Base-by-base conservation (phyloP, 2,797 vertebrate species). In the Pipistrellus kuhlii region DNA sequence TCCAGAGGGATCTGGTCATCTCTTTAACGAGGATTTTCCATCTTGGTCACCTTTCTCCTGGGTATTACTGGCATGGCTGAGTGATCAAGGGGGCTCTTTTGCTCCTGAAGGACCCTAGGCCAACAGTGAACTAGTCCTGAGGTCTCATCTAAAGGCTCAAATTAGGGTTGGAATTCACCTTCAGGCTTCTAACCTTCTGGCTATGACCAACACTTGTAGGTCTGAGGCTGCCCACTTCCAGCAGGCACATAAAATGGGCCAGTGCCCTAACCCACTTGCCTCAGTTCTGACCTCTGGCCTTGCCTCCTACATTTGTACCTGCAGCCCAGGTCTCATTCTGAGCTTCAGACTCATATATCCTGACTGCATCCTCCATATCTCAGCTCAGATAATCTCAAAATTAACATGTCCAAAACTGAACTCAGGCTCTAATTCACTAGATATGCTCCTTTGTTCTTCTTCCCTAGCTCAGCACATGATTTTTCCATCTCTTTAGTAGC, bases 121-220 rank as follows among this genome's bases (percentile, higher is more conserved):
- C 81, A 89, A 21, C 62, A 83, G 32, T n/a, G 51, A 95, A 82
- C 25, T 53, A 81, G 41, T 86, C 23, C 85, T 72, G 44, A 84
- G 81, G 18, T 51, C 55, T 80, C 30, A 46, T 27, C 13, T 32
- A 88, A 72, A 53, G 15, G 46, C 44, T 80, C 46, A 18, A 35
- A 11, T 59, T n/a, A 90, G 82, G 20, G 21, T 2, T 76, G 53
- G 62, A 35, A 57, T 46, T 92, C 51, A 53, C 35, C 73, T 71
- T 86, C 5, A 27, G 80, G 18, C 15, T 76, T 94, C 83, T 80
- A 77, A 71, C 18, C 32, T 82, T 46, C 17, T 84, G n/a, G 53
- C 18, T 59, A 17, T n/a, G 59, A 38, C n/a, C 51, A 23, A 46
- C 71, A 75, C 20, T 12, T n/a, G 12, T 2, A 48, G 30, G 62